Evolutionary conservation across 2,797 vertebrate species (phyloP).

Genomic region (Rhadinocentrus ornatus): DNA sequence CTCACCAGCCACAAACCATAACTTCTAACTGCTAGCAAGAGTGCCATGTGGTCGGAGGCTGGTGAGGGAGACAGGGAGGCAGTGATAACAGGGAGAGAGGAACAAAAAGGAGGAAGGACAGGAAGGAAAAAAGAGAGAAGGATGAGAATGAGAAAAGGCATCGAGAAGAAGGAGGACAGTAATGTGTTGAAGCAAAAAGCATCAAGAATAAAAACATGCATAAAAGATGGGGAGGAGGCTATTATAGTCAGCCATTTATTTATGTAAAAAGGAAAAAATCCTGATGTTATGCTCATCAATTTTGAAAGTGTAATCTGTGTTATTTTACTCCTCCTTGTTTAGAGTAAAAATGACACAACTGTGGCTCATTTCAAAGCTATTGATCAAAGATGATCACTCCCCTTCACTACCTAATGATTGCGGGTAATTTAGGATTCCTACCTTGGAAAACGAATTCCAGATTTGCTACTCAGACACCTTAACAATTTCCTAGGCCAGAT

Average conservation of each 20-base stretch:
- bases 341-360: neutral
- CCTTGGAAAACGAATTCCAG: neutral
- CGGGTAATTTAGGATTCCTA: neutral
- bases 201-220: neutral
- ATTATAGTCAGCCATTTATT: neutral
- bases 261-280: neutral
- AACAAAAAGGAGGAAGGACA: constrained; percentile 13
- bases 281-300: neutral
- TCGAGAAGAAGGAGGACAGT: neutral
- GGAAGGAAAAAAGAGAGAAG: neutral
- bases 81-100: neutral
- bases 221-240: neutral
- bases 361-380: neutral
- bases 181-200: neutral
- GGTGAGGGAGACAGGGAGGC: constrained; percentile 23
- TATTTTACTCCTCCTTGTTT: neutral
- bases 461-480: neutral
- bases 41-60: constrained; percentile 33
- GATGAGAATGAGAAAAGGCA: neutral
- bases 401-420: neutral
- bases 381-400: neutral
- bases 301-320: neutral
- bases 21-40: constrained; percentile 66
- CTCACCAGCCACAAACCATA: constrained; percentile 79
- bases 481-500: neutral